These are phyloP conservation scores for Drosophila kokeensis DNA, from an alignment of 2,888 invertebrate genomes.

Conservation along the genomic window DNA sequence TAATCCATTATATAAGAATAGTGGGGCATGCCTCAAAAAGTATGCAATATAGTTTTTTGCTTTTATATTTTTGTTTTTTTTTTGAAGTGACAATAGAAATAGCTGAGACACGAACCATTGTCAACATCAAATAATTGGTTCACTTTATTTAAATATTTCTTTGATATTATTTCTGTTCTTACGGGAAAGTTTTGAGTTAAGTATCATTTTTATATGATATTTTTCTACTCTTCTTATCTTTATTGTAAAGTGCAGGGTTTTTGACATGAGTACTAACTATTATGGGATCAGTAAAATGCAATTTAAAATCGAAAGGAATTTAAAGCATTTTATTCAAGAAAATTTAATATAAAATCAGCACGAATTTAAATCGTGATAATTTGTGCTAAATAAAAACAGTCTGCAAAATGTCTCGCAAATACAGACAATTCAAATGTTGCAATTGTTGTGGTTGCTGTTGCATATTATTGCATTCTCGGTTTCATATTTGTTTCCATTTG, in stretches of 20 bases:
- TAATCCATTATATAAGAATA: not conserved
- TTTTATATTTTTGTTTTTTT: not conserved
- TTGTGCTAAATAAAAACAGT: not conserved
- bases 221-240: accelerated
- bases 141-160: not conserved
- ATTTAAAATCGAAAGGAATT: not conserved
- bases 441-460: conserved; percentile 8
- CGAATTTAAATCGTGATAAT: not conserved
- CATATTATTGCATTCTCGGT: conserved; percentile 16
- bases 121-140: not conserved
- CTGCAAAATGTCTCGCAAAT: conserved; percentile 4
- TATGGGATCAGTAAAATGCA: too few species aligned
- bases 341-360: not conserved
- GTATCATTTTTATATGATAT: accelerated
- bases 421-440: conserved; percentile 27
- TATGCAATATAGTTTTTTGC: conserved; percentile 29
- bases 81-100: conserved; percentile 1
- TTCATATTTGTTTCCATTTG: not conserved
- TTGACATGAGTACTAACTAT: not conserved
- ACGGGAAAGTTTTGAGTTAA: not conserved
- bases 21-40: conserved; percentile 26
- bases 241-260: not conserved
- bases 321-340: not conserved
- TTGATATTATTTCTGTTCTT: not conserved
- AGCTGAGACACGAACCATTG: conserved; percentile 36